phyloP scores from a whole-genome alignment of 2,113 vertebrate genomes.

The Stegostoma tigrinum region DNA sequence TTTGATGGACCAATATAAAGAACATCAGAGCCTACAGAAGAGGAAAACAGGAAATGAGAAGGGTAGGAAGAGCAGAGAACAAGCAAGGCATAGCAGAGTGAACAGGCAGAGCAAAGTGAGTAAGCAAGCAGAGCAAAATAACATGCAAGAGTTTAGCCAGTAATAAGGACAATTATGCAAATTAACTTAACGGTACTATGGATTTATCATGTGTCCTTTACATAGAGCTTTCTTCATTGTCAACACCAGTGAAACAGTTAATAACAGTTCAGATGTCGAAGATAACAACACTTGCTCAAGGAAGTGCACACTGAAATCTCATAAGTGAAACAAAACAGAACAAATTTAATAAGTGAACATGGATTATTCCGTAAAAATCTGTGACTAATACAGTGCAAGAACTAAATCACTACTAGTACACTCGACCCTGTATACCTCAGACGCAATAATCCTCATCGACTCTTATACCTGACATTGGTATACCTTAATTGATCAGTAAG shows the following conservation, averaged over 20 bases:
- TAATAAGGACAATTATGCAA: neutral
- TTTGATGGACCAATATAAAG: constrained; percentile 99
- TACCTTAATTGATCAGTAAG: neutral
- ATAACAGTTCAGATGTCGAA: neutral
- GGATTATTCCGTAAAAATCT: neutral
- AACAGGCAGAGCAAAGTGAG: constrained; percentile 42
- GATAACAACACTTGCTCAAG: neutral
- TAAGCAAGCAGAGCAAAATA: neutral
- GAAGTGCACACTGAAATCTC: neutral
- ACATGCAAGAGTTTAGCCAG: neutral
- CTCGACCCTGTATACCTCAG: neutral
- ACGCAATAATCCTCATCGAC: neutral
- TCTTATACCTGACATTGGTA: neutral
- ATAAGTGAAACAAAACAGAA: neutral
- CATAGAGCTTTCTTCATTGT: neutral
- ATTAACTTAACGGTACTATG: neutral
- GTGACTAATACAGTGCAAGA: neutral
- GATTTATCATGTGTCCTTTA: neutral
- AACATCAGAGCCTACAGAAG: constrained; percentile 88
- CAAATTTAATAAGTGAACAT: neutral
- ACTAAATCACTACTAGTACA: neutral
- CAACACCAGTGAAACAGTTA: neutral
- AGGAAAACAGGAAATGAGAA: constrained; percentile 58
- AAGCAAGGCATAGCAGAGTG: constrained; percentile 55
- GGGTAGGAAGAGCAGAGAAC: constrained; percentile 49